Base-by-base conservation (phyloP, 2,797 vertebrate genomes). In the Melanotaenia boesemani region DNA sequence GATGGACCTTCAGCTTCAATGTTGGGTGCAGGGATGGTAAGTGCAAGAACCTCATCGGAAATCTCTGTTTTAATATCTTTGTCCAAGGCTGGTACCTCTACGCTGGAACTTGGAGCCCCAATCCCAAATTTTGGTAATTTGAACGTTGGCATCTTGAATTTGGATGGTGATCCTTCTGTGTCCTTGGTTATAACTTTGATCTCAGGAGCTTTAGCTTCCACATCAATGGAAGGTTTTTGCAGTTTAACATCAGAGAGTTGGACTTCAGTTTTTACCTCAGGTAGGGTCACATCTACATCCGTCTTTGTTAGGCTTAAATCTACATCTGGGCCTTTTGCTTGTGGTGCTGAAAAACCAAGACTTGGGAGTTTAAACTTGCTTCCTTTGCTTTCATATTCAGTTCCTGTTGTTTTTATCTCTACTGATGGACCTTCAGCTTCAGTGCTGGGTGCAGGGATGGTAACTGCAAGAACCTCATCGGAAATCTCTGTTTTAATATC, bases 81-180 rank as follows among this genome's bases (percentile, higher is more conserved):
- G 8, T 85, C 66, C 2, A 77, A 1, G 28, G 72, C 66, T 57
- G 70, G 61, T 57, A 56, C 20, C 48, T 87, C 85, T 3, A 63
- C 77, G 67, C 63, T 61, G 6, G 65, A 1, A n/a, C 70, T 88
- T 32, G 86, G 59, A 66, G 67, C 5, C 8, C 58, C 57, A 65
- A 88, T 15, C 55, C 76, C 83, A 80, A 89, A 86, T 77, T 80
- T 89, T 11, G 87, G 94, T 0, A 95, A 37, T 80, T 85, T 91
- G 6, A 87, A 77, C 71, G 64, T 34, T 2, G 89, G 86, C 78
- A 89, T 79, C 37, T 86, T 89, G 32, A 91, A 93, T 80, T 90
- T 44, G 1, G n/a, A 67, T 20, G 65, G 37, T 13, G 65, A 67
- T 30, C 36, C 54, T 46, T 69, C 67, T 34, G 26, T 3, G 2